Evolutionary conservation across 2,113 vertebrate species (phyloP), one percentile per base, ranked within the genome.

Genomic region (Chloroceryle aenea): DNA sequence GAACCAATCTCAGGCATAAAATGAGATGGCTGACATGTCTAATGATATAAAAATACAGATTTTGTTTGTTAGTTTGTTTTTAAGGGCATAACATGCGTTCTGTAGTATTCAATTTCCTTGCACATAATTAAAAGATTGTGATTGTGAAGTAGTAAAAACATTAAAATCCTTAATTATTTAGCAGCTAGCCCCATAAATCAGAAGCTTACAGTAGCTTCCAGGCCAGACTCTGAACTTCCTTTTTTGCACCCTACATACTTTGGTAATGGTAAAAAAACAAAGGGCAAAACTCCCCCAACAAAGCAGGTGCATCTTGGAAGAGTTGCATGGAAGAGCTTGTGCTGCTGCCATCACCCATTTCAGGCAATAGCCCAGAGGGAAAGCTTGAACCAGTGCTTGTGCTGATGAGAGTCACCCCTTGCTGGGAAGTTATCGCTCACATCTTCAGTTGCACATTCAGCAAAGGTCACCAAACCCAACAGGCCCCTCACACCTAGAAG

Each of bases 1-100:
- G 12, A 94, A 38, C 42, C 42, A 40, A 34, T 5, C 20, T 20
- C 61, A 64, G 43, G n/a, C 36, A 47, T 9, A 32, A 34, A 67
- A 30, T 32, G 18, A 56, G 55, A 11, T 16, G 62, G 15, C 19
- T 79, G 73, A 62, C 30, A 55, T 43, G 27, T 9, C 13, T 7
- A 63, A 16, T 26, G 56, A 40, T 12, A 47, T 8, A 61, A 55
- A 52, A 38, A 55, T 10, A 69, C 2, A 30, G 5, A 22, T 12
- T 30, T 42, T 53, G 45, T 50, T 50, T 48, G 7, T 48, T n/a
- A n/a, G n/a, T 48, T 34, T 23, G 23, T 23, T 45, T 45, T 32
- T 20, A 20, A 56, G 13, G 58, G 45, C 71, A 18, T 15, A 30
- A 9, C 22, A 29, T 1, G 0, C 2, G 6, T 34, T 56, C 59